phyloP scores from a whole-genome alignment of 2,888 invertebrate genomes.

The Luperina testacea region DNA sequence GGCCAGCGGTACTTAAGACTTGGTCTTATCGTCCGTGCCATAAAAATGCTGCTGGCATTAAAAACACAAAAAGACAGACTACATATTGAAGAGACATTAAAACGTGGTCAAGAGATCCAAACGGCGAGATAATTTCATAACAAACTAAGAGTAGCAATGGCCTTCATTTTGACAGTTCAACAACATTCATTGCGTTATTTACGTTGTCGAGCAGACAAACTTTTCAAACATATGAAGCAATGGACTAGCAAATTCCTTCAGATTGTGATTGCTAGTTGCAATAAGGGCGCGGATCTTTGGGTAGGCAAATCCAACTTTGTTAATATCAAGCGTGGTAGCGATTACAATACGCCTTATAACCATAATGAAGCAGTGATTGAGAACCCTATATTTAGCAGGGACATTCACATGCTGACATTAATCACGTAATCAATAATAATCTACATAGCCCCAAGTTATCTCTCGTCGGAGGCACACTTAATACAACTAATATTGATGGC shows the following conservation, averaged over 20 bases:
- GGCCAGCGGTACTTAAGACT: slow-evolving; percentile 16
- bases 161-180: not conserved
- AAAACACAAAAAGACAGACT: slow-evolving; percentile 4
- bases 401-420: not conserved
- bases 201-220: not conserved
- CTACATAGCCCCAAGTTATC: slow-evolving; percentile 32
- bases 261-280: not conserved
- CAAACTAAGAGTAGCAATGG: not conserved
- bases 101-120: not conserved
- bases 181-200: not conserved
- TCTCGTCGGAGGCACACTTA: slow-evolving; percentile 29
- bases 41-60: not conserved
- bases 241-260: not conserved
- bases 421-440: slow-evolving; percentile 43
- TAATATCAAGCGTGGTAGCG: not conserved
- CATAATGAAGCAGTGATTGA: slow-evolving; percentile 12
- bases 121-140: not conserved
- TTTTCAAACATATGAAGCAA: not conserved
- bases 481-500: slow-evolving; percentile 36
- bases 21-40: not conserved
- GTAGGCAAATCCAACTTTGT: not conserved
- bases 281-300: not conserved
- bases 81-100: not conserved
- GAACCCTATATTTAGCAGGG: slow-evolving; percentile 7
- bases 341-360: not conserved